Evolutionary conservation across 2,797 vertebrate genomes (phyloP).

Genomic region (Thripadectes ignobilis): DNA sequence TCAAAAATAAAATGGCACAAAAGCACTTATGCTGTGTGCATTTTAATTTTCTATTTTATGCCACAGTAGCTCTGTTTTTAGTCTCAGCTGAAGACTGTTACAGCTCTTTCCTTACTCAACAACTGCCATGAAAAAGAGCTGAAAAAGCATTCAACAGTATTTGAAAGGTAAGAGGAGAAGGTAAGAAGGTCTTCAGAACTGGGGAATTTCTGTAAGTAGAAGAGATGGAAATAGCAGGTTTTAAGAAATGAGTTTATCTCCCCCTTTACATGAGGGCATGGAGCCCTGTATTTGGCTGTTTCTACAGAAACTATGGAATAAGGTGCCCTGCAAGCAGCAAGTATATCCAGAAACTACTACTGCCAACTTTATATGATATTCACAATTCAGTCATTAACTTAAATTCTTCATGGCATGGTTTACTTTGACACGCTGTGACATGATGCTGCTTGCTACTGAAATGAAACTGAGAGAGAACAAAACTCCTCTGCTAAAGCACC

Average conservation of each 20-base stretch:
- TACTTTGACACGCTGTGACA: neutral
- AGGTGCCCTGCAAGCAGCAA: neutral
- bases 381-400: neutral
- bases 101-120: neutral
- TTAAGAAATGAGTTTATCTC: neutral
- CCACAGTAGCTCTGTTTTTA: neutral
- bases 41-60: constrained; percentile 35
- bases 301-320: neutral
- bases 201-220: neutral
- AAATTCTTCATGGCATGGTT: neutral
- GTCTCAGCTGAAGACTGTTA: constrained; percentile 7
- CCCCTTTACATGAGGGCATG: neutral
- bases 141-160: neutral
- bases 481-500: neutral
- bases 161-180: neutral
- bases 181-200: neutral
- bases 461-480: neutral
- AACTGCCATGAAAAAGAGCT: neutral
- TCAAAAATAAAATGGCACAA: constrained; percentile 18
- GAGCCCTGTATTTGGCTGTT: neutral
- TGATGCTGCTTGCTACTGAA: neutral
- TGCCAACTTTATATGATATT: neutral
- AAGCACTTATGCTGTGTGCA: neutral
- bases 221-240: neutral
- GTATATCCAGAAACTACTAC: neutral